Evolutionary conservation across 1,140 invertebrate genomes (phyloP), one percentile per base, ranked within the genome.

Genomic region (Zophobas morio): DNA sequence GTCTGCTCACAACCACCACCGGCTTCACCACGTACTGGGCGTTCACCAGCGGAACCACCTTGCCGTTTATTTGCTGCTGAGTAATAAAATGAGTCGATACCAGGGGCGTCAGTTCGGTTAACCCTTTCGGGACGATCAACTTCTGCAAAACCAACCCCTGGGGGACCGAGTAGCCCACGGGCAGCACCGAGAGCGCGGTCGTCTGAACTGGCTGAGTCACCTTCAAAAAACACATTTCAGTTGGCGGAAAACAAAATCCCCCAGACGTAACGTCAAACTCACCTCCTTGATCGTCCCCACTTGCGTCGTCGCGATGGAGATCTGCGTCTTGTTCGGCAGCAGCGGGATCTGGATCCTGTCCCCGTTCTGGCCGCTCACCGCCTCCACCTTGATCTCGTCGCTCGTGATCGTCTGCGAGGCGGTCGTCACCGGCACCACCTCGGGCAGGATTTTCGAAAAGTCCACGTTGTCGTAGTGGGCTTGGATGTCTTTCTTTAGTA

Each of bases 381-480:
- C 8, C 36, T 76, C 56, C 8, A 49, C 33, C 40, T 57, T 66
- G 8, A 49, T 47, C 32, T 70, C 78, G 33, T 76, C 49, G 42
- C 66, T 60, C 32, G 5, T 49, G 75, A 63, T 57, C 76, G 70
- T 75, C 66, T 86, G 84, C 84, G 85, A 51, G 20, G 73, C 66
- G 1, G 77, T 72, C 20, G 20, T 20, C 47, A 51, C 66, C 8
- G 80, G 76, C 8, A 74, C 51, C 33, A 84, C 77, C 40, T 92
- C 91, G 8, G 90, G 88, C 40, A 91, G 83, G 1, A 91, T 82
- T 54, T 87, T 85, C 80, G 89, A 89, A 79, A 92, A 90, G 84
- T 93, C 91, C 56, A 93, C 88, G 78, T 93, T 90, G 85, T 93
- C 92, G 88, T 90, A 91, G 63, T 90, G 90, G 36, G 90, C 87